phyloP scores from a whole-genome alignment of 2,888 invertebrate species.

The Teinopalpus imperialis region DNA sequence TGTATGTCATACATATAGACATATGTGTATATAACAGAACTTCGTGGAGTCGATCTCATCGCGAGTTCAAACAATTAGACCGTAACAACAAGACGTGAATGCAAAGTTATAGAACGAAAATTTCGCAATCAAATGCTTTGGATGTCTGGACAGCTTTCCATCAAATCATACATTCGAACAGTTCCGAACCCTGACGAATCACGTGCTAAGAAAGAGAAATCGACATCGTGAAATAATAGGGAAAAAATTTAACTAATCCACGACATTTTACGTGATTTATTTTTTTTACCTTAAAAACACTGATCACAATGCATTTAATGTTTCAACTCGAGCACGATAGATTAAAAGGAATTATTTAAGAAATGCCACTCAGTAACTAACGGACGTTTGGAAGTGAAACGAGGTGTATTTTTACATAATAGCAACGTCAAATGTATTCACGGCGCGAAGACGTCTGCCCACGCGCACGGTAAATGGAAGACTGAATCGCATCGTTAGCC shows the following conservation, averaged over 20 bases:
- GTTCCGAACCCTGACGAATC: constrained; percentile 34
- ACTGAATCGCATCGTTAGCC: constrained; percentile 45
- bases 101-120: constrained; percentile 1
- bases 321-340: constrained; percentile 5
- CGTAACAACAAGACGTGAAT: constrained; percentile 38
- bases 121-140: constrained; percentile 5
- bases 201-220: constrained; percentile 68
- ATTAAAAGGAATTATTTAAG: constrained; percentile 2
- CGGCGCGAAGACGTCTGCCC: constrained; percentile 43
- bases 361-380: constrained; percentile 24
- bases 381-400: constrained; percentile 32
- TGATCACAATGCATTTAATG: constrained; percentile 12
- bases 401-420: constrained; percentile 38
- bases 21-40: too few species aligned
- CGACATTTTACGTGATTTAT: constrained; percentile 1
- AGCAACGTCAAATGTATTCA: constrained; percentile 53
- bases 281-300: constrained; percentile 23
- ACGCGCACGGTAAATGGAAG: constrained; percentile 48
- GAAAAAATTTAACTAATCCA: background rate
- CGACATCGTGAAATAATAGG: constrained; percentile 34
- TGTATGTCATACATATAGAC: too few species aligned
- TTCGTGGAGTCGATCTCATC: constrained; percentile 31
- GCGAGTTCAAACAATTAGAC: constrained; percentile 48
- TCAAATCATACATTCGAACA: constrained; percentile 27
- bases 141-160: background rate